Percentiles rank a stretch among this genome's conserved stretches.
Evolutionary conservation across 2,888 invertebrate genomes (phyloP).

Genomic region (Spisula solida): DNA sequence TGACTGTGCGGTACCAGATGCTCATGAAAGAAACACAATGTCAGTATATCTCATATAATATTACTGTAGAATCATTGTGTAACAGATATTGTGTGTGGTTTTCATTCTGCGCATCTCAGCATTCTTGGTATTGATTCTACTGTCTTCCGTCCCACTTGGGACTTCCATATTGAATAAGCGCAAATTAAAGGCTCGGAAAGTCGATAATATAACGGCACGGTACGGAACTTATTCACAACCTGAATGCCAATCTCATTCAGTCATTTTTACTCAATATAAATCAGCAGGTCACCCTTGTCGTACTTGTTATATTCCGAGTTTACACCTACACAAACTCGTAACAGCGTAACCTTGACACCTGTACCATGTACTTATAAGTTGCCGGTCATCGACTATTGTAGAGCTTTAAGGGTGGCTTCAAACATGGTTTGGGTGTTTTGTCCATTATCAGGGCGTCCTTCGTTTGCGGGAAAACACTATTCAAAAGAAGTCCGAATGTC

Average conservation of each 20-base stretch:
- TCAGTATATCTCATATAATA: background rate
- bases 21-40: background rate
- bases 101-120: background rate
- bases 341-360: no score
- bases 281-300: background rate
- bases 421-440: background rate
- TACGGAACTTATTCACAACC: conserved; percentile 5
- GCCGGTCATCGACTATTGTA: background rate
- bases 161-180: conserved; percentile 53
- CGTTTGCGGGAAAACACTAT: background rate
- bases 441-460: no score
- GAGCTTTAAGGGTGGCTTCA: background rate
- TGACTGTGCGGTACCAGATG: background rate
- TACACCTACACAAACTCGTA: background rate
- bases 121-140: conserved; percentile 37
- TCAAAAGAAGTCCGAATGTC: no score
- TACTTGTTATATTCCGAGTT: background rate
- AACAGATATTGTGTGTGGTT: conserved; percentile 19
- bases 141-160: conserved; percentile 41
- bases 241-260: background rate
- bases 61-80: conserved; percentile 19
- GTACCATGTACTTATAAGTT: background rate
- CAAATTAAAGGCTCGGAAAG: conserved; percentile 49
- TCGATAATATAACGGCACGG: conserved; percentile 41
- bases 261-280: background rate